These are phyloP conservation scores for Gymnodraco acuticeps DNA, from an alignment of 2,797 vertebrate genomes.

Conservation along the genomic window DNA sequence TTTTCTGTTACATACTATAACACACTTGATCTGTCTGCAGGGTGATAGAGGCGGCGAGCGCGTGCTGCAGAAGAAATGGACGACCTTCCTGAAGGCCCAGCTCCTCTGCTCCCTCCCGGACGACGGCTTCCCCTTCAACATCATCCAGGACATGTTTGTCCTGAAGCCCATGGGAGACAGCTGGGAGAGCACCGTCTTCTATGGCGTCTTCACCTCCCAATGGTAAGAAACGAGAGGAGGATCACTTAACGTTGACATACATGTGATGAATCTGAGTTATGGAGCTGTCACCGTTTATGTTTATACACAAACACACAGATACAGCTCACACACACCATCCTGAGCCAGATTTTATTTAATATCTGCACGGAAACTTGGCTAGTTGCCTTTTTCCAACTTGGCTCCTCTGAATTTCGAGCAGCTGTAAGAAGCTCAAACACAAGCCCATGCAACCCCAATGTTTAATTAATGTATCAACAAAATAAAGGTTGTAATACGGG, in stretches of 20 bases:
- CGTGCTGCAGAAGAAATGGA: constrained; percentile 95
- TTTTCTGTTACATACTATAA: not conserved
- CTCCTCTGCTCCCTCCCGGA: constrained; percentile 91
- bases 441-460: constrained; percentile 27
- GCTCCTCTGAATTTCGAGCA: constrained; percentile 57
- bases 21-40: constrained; percentile 69
- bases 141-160: constrained; percentile 94
- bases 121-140: constrained; percentile 94
- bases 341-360: constrained; percentile 40
- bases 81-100: constrained; percentile 94
- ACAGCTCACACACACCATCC: constrained; percentile 32
- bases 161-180: constrained; percentile 85
- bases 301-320: constrained; percentile 23
- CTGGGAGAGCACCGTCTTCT: constrained; percentile 90
- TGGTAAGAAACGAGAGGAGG: constrained; percentile 81
- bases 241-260: not conserved
- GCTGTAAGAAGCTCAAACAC: constrained; percentile 60
- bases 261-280: constrained; percentile 10
- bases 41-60: constrained; percentile 92
- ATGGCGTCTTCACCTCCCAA: constrained; percentile 94
- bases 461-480: constrained; percentile 57
- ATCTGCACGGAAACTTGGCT: constrained; percentile 35
- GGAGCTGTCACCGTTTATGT: constrained; percentile 17
- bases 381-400: constrained; percentile 26
- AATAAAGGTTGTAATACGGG: constrained; percentile 50